Base-by-base conservation (phyloP, 2,888 invertebrate genomes). In the Eristalis intricaria region DNA sequence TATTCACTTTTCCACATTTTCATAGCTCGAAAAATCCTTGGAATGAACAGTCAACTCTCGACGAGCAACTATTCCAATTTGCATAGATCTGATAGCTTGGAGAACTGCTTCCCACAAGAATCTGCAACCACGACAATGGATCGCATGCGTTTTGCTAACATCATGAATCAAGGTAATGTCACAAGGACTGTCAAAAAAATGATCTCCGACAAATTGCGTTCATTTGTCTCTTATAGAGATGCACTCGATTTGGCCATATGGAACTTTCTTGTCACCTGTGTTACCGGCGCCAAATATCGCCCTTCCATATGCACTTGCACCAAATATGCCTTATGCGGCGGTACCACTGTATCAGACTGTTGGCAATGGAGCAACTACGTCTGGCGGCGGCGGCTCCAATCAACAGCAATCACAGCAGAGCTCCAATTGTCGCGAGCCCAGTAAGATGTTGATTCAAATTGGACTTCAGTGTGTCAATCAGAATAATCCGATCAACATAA, bases 231-330 rank as follows among this genome's bases (percentile, higher is more conserved):
- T 11, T 60, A 3, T 43, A 90, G 91, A 91, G 83, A 89, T 90
- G 88, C 91, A 90, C 80, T 89, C 91, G 15, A 89, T 90, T 35
- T 91, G 90, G 90, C 90, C 91, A 22, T 91, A 90, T 86, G 91
- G 90, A 38, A 89, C 90, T 10, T 90, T 90, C 65, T 66, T 91
- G 19, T 89, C 91, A n/a, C 91, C 90, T 4, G 87, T 90, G 64
- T 68, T 90, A 32, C 90, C 90, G 4, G 83, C 90, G 15, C 90
- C 90, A 26, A 90, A 90, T 80, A 80, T 90, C 23, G 90, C 90
- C 4, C 50, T 91, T 19, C 90, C 90, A 35, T 91, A 90, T 66
- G 89, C 90, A 22, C 63, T 90, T 7, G 23, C 75, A 13, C 89
- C 90, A 15, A 89, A 89, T 15, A 70, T 90, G 23, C 89, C 90